phyloP scores from a whole-genome alignment of 2,888 invertebrate species.

The Tortricodes alternella region DNA sequence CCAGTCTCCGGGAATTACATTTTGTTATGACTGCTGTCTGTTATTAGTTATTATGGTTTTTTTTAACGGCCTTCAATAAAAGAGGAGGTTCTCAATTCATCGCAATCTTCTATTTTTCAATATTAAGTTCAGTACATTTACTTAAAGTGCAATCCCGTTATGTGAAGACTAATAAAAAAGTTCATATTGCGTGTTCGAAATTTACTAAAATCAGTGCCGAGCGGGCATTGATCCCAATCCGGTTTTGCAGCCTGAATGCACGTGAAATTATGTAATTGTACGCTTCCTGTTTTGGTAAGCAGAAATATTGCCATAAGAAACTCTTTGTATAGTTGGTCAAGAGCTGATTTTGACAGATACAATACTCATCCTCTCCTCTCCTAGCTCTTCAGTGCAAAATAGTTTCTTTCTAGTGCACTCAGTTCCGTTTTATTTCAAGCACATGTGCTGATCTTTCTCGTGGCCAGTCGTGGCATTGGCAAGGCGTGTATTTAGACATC shows the following conservation, averaged over 20 bases:
- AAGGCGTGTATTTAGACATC: no score
- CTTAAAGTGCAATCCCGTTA: constrained; percentile 18
- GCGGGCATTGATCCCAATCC: constrained; percentile 60
- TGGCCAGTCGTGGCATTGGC: no score
- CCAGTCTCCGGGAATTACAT: constrained; percentile 12
- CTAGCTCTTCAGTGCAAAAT: no score
- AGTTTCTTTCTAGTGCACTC: no score
- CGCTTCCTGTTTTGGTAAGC: constrained; percentile 56
- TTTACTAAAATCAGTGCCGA: constrained; percentile 57
- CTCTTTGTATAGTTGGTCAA: no score
- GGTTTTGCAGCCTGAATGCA: constrained; percentile 54
- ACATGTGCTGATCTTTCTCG: no score
- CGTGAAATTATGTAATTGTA: constrained; percentile 64
- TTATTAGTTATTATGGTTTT: no score
- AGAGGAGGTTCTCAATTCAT: no score
- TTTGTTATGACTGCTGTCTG: constrained; percentile 1
- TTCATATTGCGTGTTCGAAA: constrained; percentile 38
- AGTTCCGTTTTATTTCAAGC: no score
- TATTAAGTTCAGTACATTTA: constrained; percentile 2
- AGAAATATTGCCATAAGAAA: not conserved
- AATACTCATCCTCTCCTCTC: no score
- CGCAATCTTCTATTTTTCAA: not conserved
- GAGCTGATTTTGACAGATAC: no score
- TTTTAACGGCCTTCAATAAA: no score
- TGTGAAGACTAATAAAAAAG: constrained; percentile 20